Evolutionary conservation across 2,797 vertebrate species (phyloP).

Genomic region (Lutjanus argentimaculatus): DNA sequence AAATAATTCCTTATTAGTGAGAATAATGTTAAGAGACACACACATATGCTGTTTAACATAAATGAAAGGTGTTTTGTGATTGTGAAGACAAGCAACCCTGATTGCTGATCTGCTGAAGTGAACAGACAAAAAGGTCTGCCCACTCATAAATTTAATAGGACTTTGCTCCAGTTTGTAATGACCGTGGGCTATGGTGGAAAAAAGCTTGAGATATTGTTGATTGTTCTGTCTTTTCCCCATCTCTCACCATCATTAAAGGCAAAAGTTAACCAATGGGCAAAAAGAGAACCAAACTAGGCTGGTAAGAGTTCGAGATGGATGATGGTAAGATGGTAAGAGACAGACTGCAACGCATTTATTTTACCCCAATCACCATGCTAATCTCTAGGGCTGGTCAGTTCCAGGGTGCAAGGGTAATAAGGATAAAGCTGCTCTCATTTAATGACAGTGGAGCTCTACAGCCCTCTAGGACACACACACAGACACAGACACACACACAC

Average conservation of each 20-base stretch:
- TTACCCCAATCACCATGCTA: constrained; percentile 27
- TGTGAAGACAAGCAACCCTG: neutral
- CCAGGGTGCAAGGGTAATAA: constrained; percentile 32
- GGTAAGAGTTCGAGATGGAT: constrained; percentile 13
- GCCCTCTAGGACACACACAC: constrained; percentile 3
- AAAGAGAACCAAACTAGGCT: constrained; percentile 2
- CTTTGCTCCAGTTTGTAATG: neutral
- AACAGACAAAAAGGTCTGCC: neutral
- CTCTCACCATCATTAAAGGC: neutral
- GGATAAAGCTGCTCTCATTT: constrained; percentile 38
- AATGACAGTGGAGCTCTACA: constrained; percentile 26
- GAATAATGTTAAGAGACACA: no score
- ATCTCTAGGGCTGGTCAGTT: constrained; percentile 22
- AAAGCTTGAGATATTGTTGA: neutral
- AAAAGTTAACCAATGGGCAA: neutral
- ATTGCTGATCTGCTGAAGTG: constrained; percentile 9
- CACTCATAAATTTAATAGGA: constrained; percentile 7
- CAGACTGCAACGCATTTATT: constrained; percentile 32
- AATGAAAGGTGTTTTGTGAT: no score
- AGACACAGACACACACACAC: neutral
- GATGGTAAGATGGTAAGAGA: neutral
- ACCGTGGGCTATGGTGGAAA: neutral
- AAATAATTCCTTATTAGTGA: no score
- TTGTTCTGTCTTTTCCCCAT: neutral
- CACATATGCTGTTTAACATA: no score